phyloP scores from a whole-genome alignment of 2,113 vertebrate genomes.

The Pelobates fuscus region DNA sequence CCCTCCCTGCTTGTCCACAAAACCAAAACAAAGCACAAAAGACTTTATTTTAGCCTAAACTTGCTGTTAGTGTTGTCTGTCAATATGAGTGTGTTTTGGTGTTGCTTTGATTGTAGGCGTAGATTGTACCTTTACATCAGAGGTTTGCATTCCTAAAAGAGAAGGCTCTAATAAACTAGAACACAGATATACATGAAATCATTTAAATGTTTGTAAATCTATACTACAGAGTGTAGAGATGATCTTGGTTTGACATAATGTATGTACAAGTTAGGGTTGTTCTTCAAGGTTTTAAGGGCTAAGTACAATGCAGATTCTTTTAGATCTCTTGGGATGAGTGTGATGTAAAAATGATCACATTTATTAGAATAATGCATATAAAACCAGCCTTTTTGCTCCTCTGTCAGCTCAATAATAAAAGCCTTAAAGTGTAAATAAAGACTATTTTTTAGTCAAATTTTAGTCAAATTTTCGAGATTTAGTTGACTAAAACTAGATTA shows the following conservation, averaged over 20 bases:
- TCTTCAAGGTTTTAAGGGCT: too few species aligned
- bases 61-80: conserved; percentile 61
- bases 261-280: neutral
- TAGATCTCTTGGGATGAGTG: too few species aligned
- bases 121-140: conserved; percentile 51
- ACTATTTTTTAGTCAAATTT: too few species aligned
- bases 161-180: conserved; percentile 52
- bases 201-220: neutral
- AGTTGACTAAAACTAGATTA: too few species aligned
- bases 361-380: too few species aligned
- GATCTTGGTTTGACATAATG: neutral
- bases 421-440: neutral
- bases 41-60: conserved; percentile 59
- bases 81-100: conserved; percentile 66
- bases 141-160: conserved; percentile 52
- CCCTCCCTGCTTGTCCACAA: neutral
- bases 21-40: conserved; percentile 55
- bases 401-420: neutral
- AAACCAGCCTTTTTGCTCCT: too few species aligned
- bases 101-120: conserved; percentile 50
- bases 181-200: neutral
- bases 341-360: too few species aligned
- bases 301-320: too few species aligned
- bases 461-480: too few species aligned
- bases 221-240: neutral